Evolutionary conservation across 2,888 invertebrate genomes (phyloP).

Genomic region (Eurytoma adleriae): DNA sequence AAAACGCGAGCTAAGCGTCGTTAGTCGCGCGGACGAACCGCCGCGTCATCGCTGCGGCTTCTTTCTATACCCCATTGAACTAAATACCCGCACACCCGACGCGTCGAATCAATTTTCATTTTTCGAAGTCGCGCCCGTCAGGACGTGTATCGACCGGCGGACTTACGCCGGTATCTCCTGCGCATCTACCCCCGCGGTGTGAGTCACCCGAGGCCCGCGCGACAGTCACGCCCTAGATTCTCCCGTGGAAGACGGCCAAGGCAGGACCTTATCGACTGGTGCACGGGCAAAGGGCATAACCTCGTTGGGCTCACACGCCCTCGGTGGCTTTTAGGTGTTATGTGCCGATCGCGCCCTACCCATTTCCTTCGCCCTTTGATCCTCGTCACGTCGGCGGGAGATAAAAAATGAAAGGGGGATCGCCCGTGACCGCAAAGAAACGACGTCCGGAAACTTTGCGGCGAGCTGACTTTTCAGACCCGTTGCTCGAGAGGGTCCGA

Average conservation of each 20-base stretch:
- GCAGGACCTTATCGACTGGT: slow-evolving; percentile 67
- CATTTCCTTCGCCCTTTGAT: slow-evolving; percentile 38
- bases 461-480: no score
- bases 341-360: slow-evolving; percentile 43
- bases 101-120: slow-evolving; percentile 53
- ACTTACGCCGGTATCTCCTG: slow-evolving; percentile 1
- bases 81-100: background rate
- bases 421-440: background rate
- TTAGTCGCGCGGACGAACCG: background rate
- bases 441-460: background rate
- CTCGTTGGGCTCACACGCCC: slow-evolving; percentile 18
- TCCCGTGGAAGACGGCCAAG: slow-evolving; percentile 37
- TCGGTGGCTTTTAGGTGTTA: background rate
- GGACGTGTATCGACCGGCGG: slow-evolving; percentile 27
- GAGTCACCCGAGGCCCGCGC: slow-evolving; percentile 11
- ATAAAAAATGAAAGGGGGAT: slow-evolving; percentile 13
- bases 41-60: slow-evolving; percentile 7
- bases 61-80: background rate
- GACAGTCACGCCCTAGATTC: slow-evolving; percentile 64
- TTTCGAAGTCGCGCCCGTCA: background rate
- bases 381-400: slow-evolving; percentile 23
- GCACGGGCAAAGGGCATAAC: slow-evolving; percentile 35
- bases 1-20: slow-evolving; percentile 24
- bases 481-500: no score
- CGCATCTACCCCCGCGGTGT: slow-evolving; percentile 35